Conservation (phyloP, 2,888 invertebrate genomes). For the Drosophila conformis region DNA sequence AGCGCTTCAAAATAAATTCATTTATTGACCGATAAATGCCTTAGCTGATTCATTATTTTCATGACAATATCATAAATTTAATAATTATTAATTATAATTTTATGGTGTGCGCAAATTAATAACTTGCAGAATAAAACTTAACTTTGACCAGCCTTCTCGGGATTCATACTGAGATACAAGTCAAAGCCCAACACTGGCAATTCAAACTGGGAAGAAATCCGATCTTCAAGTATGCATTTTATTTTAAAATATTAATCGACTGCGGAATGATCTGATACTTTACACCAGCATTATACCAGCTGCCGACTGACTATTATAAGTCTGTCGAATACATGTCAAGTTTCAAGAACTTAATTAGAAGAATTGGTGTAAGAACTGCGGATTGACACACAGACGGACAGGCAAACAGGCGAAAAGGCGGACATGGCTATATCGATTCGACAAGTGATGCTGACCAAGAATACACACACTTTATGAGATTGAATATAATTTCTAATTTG, state of each 20-base stretch:
- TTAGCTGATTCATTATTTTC: not conserved
- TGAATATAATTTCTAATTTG: not conserved
- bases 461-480: not conserved
- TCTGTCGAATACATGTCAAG: too few species aligned
- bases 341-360: not conserved
- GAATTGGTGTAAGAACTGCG: not conserved
- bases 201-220: not conserved
- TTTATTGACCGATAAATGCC: constrained; percentile 3
- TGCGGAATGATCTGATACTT: not conserved
- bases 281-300: not conserved
- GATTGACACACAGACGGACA: not conserved
- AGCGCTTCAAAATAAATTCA: not conserved
- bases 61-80: not conserved
- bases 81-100: not conserved
- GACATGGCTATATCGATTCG: not conserved
- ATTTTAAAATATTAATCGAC: not conserved
- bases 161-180: not conserved
- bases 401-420: not conserved
- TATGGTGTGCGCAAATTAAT: not conserved
- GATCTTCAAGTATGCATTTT: not conserved
- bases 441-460: not conserved
- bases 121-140: not conserved
- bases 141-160: not conserved
- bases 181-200: not conserved
- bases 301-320: not conserved